These are phyloP conservation scores for Tachysurus vachellii DNA, from an alignment of 2,113 vertebrate species.

Conservation along the genomic window DNA sequence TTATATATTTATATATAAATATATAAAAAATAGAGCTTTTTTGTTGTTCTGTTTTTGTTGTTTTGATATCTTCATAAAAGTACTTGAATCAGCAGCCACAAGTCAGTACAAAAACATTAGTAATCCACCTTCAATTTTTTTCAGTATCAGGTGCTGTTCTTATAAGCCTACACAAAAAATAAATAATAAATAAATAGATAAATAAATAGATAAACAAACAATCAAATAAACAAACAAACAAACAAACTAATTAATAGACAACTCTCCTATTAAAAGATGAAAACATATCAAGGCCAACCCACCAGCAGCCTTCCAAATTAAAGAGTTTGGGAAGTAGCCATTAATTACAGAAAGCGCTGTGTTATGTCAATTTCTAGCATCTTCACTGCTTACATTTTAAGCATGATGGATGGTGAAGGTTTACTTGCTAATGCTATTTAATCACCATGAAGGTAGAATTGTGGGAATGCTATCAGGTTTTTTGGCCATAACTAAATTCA, in stretches of 20 bases:
- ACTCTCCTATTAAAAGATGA: conserved; percentile 15
- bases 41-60: background rate
- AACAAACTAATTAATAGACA: background rate
- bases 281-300: conserved; percentile 41
- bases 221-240: background rate
- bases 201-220: background rate
- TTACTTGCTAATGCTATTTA: conserved; percentile 19
- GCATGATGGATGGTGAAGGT: conserved; percentile 1
- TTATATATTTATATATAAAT: too few species aligned
- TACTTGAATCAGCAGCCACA: background rate
- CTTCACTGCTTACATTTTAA: conserved; percentile 38
- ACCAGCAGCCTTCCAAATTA: conserved; percentile 37
- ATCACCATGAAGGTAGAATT: conserved; percentile 22
- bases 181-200: background rate
- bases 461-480: conserved; percentile 12
- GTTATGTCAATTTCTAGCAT: conserved; percentile 43
- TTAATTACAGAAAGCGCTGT: conserved; percentile 41
- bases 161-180: background rate
- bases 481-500: conserved; percentile 5
- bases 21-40: too few species aligned
- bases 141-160: background rate
- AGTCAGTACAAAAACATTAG: background rate
- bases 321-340: conserved; percentile 44
- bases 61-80: background rate
- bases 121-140: background rate